These are phyloP conservation scores for Smithornis capensis DNA, from an alignment of 2,113 vertebrate genomes.

Conservation along the genomic window DNA sequence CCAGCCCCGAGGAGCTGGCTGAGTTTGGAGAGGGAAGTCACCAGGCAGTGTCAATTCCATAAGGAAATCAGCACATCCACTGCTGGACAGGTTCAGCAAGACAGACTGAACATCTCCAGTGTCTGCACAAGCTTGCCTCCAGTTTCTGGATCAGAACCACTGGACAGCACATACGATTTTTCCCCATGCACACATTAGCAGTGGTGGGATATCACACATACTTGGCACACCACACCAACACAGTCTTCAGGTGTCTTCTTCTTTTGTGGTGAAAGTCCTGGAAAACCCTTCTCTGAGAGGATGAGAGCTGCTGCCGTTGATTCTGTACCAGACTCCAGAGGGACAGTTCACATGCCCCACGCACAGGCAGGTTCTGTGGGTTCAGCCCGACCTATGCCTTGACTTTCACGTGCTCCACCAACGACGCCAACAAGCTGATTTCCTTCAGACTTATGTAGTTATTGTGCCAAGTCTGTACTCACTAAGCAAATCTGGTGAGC, in stretches of 20 bases:
- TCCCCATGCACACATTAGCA: neutral
- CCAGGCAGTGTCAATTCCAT: neutral
- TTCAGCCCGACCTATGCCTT: rapidly evolving
- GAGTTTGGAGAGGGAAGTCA: neutral
- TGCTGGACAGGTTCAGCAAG: neutral
- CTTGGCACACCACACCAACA: rapidly evolving
- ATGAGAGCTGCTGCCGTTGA: rapidly evolving
- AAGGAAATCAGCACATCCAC: neutral
- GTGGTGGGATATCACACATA: rapidly evolving
- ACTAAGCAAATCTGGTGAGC: neutral
- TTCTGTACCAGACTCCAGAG: neutral
- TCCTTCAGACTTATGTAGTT: neutral
- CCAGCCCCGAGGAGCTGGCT: neutral
- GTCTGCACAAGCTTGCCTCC: rapidly evolving
- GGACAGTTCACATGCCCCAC: rapidly evolving
- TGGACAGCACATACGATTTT: rapidly evolving
- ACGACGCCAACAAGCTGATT: rapidly evolving
- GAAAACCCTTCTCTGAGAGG: neutral
- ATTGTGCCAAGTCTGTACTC: neutral
- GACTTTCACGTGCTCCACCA: rapidly evolving
- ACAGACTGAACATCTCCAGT: neutral
- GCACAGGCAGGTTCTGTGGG: rapidly evolving
- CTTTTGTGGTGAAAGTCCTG: neutral
- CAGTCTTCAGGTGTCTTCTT: neutral
- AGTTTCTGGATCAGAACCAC: neutral